Evolutionary conservation across 2,797 vertebrate species (phyloP).

Genomic region (Protonibea diacanthus): DNA sequence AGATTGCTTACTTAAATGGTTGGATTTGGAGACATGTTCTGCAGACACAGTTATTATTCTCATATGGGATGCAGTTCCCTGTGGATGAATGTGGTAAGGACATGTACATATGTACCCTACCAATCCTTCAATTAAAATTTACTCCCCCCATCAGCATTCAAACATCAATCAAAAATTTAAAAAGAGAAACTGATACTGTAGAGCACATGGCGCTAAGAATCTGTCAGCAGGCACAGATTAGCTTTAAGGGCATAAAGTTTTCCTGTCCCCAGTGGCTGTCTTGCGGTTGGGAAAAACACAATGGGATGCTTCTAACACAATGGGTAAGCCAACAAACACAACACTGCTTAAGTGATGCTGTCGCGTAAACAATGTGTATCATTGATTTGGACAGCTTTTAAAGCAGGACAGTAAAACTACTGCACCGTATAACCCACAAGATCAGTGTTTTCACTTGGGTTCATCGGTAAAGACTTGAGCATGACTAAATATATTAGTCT

Average conservation of each 20-base stretch:
- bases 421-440: background rate
- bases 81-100: conserved; percentile 40
- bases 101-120: conserved; percentile 23
- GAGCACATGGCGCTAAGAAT: conserved; percentile 32
- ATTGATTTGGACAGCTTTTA: conserved; percentile 20
- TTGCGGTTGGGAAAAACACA: conserved; percentile 53
- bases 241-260: conserved; percentile 24
- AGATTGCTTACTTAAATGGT: conserved; percentile 30
- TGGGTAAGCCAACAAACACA: conserved; percentile 43
- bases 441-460: conserved; percentile 32
- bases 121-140: conserved; percentile 33
- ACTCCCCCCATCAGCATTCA: conserved; percentile 27
- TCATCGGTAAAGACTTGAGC: background rate
- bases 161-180: conserved; percentile 27
- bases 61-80: conserved; percentile 25
- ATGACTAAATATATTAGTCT: background rate
- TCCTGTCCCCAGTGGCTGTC: conserved; percentile 32
- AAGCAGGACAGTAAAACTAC: conserved; percentile 24
- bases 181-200: conserved; percentile 29
- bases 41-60: conserved; percentile 37
- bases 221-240: conserved; percentile 29
- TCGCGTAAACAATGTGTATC: conserved; percentile 38
- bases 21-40: conserved; percentile 38
- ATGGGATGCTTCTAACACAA: conserved; percentile 54
- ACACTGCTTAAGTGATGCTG: conserved; percentile 17